phyloP scores from a whole-genome alignment of 2,113 vertebrate species.

The Cinclus cinclus region DNA sequence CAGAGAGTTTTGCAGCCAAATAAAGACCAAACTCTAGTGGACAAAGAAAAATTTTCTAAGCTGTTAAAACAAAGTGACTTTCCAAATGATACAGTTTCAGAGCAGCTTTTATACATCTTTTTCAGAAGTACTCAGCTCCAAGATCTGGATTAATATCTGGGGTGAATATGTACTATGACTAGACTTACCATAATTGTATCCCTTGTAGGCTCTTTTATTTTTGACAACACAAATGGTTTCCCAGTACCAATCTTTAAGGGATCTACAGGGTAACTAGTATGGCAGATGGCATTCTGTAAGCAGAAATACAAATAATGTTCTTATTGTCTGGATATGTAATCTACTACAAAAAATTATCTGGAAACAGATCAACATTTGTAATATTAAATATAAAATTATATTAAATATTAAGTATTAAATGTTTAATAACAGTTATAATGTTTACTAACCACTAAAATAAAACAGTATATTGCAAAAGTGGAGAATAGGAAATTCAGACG shows the following conservation, averaged over 20 bases:
- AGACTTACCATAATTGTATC: conserved; percentile 82
- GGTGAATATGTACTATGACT: background rate
- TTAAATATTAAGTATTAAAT: background rate
- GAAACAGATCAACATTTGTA: background rate
- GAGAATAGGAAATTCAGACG: background rate
- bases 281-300: conserved; percentile 78
- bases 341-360: background rate
- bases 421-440: background rate
- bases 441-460: background rate
- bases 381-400: background rate
- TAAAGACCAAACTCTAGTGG: background rate
- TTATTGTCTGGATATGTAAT: background rate
- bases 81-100: background rate
- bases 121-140: background rate
- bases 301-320: conserved; percentile 6
- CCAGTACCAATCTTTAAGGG: conserved; percentile 64
- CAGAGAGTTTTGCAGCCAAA: background rate
- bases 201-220: conserved; percentile 79
- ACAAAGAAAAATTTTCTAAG: background rate
- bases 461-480: background rate
- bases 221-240: background rate
- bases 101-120: background rate
- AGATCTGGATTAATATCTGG: background rate
- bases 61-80: background rate
- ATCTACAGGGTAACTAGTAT: conserved; percentile 65